Evolutionary conservation across 2,888 invertebrate species (phyloP).

Genomic region (Aspidiotus destructor): DNA sequence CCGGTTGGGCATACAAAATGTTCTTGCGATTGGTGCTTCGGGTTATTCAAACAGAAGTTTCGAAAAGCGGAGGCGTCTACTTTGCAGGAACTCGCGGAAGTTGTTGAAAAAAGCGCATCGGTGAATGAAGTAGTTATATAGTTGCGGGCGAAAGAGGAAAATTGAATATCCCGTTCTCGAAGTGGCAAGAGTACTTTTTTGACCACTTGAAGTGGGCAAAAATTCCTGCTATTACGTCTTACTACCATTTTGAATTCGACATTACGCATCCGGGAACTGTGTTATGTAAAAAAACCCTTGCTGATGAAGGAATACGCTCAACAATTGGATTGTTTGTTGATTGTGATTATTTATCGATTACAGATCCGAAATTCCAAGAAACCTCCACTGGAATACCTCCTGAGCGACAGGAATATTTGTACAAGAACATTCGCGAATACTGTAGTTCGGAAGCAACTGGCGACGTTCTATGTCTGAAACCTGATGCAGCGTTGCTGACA

Average conservation of each 20-base stretch:
- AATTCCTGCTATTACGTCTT: background rate
- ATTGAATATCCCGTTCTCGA: background rate
- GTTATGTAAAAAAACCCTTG: too few species aligned
- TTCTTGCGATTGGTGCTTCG: background rate
- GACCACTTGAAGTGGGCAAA: background rate
- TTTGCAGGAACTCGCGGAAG: background rate
- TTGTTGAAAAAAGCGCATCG: background rate
- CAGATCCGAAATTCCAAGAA: background rate
- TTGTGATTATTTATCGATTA: background rate
- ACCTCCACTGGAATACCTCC: background rate
- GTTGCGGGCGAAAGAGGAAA: background rate
- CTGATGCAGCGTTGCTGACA: background rate
- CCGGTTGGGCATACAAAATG: conserved; percentile 1
- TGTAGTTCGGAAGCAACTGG: too few species aligned
- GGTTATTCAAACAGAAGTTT: background rate
- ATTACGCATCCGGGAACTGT: background rate
- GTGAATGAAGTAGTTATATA: background rate
- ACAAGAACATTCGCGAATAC: background rate
- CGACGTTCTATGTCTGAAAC: background rate
- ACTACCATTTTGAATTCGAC: background rate
- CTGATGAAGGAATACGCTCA: too few species aligned
- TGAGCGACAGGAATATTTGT: background rate
- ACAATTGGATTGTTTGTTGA: background rate
- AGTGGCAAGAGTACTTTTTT: background rate
- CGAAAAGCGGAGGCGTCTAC: background rate